These are phyloP conservation scores for Torymus auratus DNA, from an alignment of 2,888 invertebrate species.

Conservation along the genomic window DNA sequence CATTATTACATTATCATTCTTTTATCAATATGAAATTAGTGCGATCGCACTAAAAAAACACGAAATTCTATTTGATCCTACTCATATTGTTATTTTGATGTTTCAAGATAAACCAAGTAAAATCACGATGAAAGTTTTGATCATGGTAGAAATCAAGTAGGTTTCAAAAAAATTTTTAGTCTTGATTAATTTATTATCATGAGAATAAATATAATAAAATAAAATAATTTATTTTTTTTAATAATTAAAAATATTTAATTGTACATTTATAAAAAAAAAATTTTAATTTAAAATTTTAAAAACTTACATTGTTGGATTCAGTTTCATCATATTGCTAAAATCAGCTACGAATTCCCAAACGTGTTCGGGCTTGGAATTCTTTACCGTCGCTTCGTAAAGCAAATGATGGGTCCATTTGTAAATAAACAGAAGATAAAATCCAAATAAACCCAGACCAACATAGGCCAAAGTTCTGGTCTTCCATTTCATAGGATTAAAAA, in stretches of 20 bases:
- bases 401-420: slow-evolving; percentile 68
- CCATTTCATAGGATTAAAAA: slow-evolving; percentile 73
- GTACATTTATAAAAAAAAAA: slow-evolving; percentile 18
- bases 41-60: neutral
- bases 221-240: too few species aligned
- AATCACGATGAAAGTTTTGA: too few species aligned
- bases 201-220: too few species aligned
- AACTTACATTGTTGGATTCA: slow-evolving; percentile 86
- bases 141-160: too few species aligned
- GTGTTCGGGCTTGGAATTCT: slow-evolving; percentile 79
- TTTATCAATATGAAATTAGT: too few species aligned
- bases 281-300: slow-evolving; percentile 11
- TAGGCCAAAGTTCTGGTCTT: slow-evolving; percentile 68
- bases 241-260: neutral
- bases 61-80: too few species aligned
- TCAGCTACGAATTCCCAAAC: slow-evolving; percentile 88
- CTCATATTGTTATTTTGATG: too few species aligned
- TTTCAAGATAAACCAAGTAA: too few species aligned
- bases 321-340: slow-evolving; percentile 84
- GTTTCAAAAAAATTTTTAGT: too few species aligned
- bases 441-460: slow-evolving; percentile 59
- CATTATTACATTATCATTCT: slow-evolving; percentile 12
- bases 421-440: slow-evolving; percentile 63
- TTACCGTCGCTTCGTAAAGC: slow-evolving; percentile 77
- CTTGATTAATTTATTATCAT: too few species aligned